Evolutionary conservation across 2,888 invertebrate species (phyloP), one percentile per base, ranked within the genome.

Genomic region (Orthosia cruda): DNA sequence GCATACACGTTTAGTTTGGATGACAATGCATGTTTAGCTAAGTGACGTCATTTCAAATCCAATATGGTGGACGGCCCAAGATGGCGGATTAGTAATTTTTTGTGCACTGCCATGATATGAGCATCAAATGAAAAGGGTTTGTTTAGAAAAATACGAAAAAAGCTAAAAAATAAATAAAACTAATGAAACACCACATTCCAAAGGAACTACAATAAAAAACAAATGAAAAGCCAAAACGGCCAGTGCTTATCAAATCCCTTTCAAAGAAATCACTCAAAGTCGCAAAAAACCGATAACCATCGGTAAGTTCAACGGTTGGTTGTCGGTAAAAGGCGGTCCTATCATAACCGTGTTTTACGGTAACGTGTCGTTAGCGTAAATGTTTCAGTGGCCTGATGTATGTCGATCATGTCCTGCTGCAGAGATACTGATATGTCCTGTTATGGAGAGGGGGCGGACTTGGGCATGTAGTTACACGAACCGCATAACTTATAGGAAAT

Each of bases 321-420:
- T 50, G 40, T 32, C 50, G 50, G 74, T 83, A 87, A 89, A 89
- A 89, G 79, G 82, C 73, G 84, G 80, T 76, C 78, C 90, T 89
- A 92, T 93, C 93, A 94, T 94, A 92, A 92, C 90, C 89, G 89
- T 92, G 91, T 89, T 91, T 93, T 90, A 90, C 86, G 66, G 26
- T 40, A 52, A 75, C 77, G 84, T 87, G 89, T 89, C 90, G 91
- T 93, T 94, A 92, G 81, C 77, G 84, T 94, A 88, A 94, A 94
- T 94, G 87, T 92, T 93, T 91, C 89, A 93, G 87, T 87, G 55
- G 69, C 32, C 76, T 88, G 88, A 89, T 88, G 76, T 87, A 89
- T 80, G 81, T 74, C 72, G 76, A 79, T 78, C 81, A 74, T 80
- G 88, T 88, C 91, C 88, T 80, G 86, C 88, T 85, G 77, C 85